Conservation (phyloP, 2,113 vertebrate species). For the Donacobius atricapilla region DNA sequence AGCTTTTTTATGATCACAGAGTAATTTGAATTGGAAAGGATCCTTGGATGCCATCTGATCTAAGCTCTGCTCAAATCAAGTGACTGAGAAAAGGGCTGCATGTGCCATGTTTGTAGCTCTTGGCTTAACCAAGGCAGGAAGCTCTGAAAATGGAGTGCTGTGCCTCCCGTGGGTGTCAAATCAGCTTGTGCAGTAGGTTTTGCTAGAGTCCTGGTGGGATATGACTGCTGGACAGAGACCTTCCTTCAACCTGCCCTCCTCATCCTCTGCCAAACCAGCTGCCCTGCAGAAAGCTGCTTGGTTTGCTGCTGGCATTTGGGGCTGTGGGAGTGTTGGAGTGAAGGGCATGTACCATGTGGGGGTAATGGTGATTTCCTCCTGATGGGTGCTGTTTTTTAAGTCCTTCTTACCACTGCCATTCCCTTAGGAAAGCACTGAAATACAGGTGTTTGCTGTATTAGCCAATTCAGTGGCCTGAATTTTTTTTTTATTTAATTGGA, state of each 20-base stretch:
- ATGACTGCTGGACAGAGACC: background rate
- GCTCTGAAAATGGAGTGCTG: fast-evolving
- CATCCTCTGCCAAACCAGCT: fast-evolving
- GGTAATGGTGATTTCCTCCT: background rate
- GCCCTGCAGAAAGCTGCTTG: fast-evolving
- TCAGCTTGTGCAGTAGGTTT: background rate
- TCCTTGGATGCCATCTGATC: background rate
- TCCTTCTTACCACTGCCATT: background rate
- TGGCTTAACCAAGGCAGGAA: background rate
- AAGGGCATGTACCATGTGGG: fast-evolving
- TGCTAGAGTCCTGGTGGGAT: fast-evolving
- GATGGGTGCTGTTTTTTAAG: background rate
- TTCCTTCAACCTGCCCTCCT: background rate
- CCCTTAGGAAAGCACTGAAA: background rate
- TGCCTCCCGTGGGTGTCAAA: background rate
- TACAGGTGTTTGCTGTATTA: background rate
- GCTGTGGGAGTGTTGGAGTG: fast-evolving
- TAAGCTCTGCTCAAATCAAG: background rate
- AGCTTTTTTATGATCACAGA: background rate
- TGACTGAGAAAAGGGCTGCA: background rate
- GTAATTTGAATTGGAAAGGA: background rate
- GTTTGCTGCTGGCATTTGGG: fast-evolving
- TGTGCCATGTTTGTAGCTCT: background rate
- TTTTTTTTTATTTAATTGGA: background rate
- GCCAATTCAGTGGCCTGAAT: background rate